Percentiles rank a stretch among this genome's conserved stretches.
phyloP scores from a whole-genome alignment of 2,797 vertebrate genomes.

The Hoplostethus mediterraneus region DNA sequence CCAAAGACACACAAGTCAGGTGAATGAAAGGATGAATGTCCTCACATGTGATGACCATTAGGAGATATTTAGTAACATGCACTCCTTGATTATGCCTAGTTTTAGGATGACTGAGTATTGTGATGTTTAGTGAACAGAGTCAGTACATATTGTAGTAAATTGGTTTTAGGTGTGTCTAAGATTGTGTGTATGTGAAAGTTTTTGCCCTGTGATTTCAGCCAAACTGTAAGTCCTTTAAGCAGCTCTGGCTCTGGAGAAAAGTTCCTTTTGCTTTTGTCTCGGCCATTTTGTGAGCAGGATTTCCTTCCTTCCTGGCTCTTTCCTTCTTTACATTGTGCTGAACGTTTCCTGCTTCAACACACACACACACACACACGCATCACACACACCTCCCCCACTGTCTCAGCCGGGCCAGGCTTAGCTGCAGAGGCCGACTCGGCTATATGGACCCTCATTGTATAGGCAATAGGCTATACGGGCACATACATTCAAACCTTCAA shows the following conservation, averaged over 20 bases:
- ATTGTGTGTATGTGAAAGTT: neutral
- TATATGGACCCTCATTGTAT: constrained; percentile 19
- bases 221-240: constrained; percentile 25
- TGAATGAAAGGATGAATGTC: neutral
- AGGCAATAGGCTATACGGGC: constrained; percentile 18
- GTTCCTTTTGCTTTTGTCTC: constrained; percentile 82
- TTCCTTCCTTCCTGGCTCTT: constrained; percentile 88
- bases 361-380: constrained; percentile 30
- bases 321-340: constrained; percentile 87
- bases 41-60: constrained; percentile 18
- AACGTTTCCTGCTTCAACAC: constrained; percentile 79
- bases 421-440: constrained; percentile 48
- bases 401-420: constrained; percentile 20
- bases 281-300: constrained; percentile 82
- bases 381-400: constrained; percentile 25
- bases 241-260: constrained; percentile 50
- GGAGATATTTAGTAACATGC: constrained; percentile 3
- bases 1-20: too few relatives aligned
- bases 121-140: too few relatives aligned
- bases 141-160: too few relatives aligned
- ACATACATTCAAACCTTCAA: constrained; percentile 26
- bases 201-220: too few relatives aligned
- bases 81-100: neutral
- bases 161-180: neutral
- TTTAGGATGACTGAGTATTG: too few relatives aligned